These are phyloP conservation scores for Eublepharis macularius DNA, from an alignment of 2,113 vertebrate genomes.

Conservation along the genomic window DNA sequence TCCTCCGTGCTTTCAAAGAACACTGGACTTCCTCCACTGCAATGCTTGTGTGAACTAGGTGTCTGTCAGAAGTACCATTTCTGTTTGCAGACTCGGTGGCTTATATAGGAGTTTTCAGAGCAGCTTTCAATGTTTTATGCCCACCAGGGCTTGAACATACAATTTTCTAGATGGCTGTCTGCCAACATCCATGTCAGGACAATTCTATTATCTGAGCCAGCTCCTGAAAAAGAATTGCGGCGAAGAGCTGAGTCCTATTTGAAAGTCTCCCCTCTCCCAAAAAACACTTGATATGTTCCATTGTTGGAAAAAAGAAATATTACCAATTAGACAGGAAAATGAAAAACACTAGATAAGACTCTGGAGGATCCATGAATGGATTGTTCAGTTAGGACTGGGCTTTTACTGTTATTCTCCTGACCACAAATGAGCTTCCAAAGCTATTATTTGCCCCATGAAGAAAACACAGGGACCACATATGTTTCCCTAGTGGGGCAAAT, in stretches of 20 bases:
- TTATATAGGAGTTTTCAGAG: slow-evolving; percentile 31
- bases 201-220: not conserved
- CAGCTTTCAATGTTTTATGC: slow-evolving; percentile 47
- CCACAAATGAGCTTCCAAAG: too few relatives aligned
- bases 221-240: not conserved
- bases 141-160: slow-evolving; percentile 32
- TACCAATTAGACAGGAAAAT: accelerated
- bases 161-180: slow-evolving; percentile 36
- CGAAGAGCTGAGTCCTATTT: not conserved
- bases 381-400: too few relatives aligned
- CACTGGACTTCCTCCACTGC: too few relatives aligned
- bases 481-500: too few relatives aligned
- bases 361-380: too few relatives aligned
- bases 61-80: slow-evolving; percentile 16
- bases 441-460: too few relatives aligned
- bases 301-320: not conserved
- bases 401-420: too few relatives aligned
- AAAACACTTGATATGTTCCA: not conserved
- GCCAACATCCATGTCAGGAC: slow-evolving; percentile 10
- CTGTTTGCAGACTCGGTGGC: slow-evolving; percentile 1
- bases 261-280: not conserved
- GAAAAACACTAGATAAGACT: too few relatives aligned
- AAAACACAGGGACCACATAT: too few relatives aligned
- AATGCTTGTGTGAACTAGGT: not conserved
- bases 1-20: too few relatives aligned